Conservation (phyloP, 2,888 invertebrate species). For the Villa cingulata region DNA sequence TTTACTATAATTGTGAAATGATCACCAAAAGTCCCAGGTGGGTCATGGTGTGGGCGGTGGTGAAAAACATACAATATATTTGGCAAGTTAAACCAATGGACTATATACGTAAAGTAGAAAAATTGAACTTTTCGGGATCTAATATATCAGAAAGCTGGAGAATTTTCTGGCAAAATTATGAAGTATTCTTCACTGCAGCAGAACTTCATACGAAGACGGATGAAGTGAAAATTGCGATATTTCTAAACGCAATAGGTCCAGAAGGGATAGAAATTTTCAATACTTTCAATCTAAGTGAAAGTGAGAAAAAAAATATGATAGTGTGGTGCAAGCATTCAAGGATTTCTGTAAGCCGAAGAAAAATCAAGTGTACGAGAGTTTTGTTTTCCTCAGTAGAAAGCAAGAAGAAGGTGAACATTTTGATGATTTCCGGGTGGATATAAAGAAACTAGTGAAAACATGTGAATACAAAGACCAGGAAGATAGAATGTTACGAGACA, state of each 20-base stretch:
- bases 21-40: too few relatives aligned
- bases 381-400: background rate
- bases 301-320: background rate
- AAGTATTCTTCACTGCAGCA: too few relatives aligned
- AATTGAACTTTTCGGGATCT: too few relatives aligned
- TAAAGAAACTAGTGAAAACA: background rate
- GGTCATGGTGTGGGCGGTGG: too few relatives aligned
- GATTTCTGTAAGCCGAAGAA: background rate
- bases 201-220: too few relatives aligned
- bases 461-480: background rate
- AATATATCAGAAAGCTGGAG: too few relatives aligned
- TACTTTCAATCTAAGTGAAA: background rate
- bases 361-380: background rate
- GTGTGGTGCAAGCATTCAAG: background rate
- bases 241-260: background rate
- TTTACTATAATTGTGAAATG: too few relatives aligned
- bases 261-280: background rate
- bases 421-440: background rate
- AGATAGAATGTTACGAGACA: background rate
- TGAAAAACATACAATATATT: too few relatives aligned
- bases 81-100: too few relatives aligned
- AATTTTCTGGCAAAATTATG: too few relatives aligned
- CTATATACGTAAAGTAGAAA: too few relatives aligned
- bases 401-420: background rate
- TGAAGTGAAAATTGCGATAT: too few relatives aligned